Percentiles rank a stretch among this genome's conserved stretches.
These are phyloP conservation scores for Eleutherodactylus coqui DNA, from an alignment of 2,797 vertebrate species.

Conservation along the genomic window DNA sequence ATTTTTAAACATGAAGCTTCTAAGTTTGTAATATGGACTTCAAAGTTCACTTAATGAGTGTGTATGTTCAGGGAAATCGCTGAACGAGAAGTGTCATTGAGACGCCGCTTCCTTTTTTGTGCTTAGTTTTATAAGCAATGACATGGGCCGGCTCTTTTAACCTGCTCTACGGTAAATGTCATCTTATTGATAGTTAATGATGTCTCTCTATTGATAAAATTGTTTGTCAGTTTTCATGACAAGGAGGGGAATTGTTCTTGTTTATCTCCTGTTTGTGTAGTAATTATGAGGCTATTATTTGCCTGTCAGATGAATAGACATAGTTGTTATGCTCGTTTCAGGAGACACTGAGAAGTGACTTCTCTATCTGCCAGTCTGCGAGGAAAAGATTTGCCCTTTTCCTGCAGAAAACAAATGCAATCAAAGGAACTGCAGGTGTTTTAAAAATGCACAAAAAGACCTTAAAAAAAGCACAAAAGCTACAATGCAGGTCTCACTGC, in stretches of 20 bases:
- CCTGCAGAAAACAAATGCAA: not conserved
- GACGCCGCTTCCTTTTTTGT: not conserved
- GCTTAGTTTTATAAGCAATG: not conserved
- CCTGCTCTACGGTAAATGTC: not conserved
- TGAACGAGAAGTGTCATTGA: not conserved
- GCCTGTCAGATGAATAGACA: slow-evolving; percentile 41
- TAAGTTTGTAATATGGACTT: not conserved
- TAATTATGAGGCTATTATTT: slow-evolving; percentile 50
- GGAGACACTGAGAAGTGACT: slow-evolving; percentile 23
- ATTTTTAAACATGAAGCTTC: not conserved
- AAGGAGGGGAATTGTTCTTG: slow-evolving; percentile 10
- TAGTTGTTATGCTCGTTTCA: slow-evolving; percentile 28
- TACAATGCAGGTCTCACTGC: too few relatives aligned
- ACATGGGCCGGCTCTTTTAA: not conserved
- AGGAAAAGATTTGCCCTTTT: not conserved
- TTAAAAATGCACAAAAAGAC: not conserved
- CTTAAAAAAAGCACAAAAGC: too few relatives aligned
- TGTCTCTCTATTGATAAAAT: slow-evolving; percentile 35
- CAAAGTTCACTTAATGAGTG: not conserved
- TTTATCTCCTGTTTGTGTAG: slow-evolving; percentile 45
- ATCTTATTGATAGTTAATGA: slow-evolving; percentile 20
- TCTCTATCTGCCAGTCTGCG: slow-evolving; percentile 20
- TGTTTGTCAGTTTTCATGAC: slow-evolving; percentile 34
- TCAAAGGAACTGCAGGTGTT: too few relatives aligned
- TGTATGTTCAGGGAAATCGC: not conserved